These are phyloP conservation scores for Poeciliopsis occidentalis DNA, from an alignment of 2,113 vertebrate species.

Conservation along the genomic window DNA sequence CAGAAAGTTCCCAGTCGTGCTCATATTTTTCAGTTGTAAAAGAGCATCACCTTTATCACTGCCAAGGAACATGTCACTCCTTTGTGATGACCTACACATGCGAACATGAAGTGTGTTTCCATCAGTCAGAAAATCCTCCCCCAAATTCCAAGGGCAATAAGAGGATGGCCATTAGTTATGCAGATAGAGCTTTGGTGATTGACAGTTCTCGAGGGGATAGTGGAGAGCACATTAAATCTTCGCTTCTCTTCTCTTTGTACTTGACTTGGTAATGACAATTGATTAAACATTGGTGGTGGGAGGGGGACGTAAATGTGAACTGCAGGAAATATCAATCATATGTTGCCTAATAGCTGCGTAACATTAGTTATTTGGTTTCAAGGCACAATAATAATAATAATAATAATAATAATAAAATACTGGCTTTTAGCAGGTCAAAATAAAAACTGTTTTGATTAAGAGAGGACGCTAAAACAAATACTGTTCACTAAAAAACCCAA, in stretches of 20 bases:
- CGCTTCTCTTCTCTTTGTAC: constrained; percentile 28
- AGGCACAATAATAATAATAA: background rate
- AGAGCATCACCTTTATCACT: constrained; percentile 35
- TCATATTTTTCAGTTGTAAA: constrained; percentile 31
- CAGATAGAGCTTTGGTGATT: constrained; percentile 54
- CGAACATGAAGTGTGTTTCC: constrained; percentile 49
- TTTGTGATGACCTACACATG: constrained; percentile 47
- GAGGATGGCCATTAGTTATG: constrained; percentile 51
- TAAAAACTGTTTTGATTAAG: constrained; percentile 45
- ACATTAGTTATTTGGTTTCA: constrained; percentile 35
- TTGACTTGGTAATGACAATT: constrained; percentile 65
- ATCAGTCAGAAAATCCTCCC: constrained; percentile 52
- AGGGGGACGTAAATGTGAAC: constrained; percentile 33
- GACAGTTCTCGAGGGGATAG: constrained; percentile 57
- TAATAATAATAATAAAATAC: constrained; percentile 40
- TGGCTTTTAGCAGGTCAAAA: constrained; percentile 34
- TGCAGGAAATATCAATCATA: constrained; percentile 61
- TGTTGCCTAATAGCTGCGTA: constrained; percentile 28
- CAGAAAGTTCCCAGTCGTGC: constrained; percentile 12
- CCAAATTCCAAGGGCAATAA: constrained; percentile 58
- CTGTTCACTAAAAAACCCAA: constrained; percentile 31
- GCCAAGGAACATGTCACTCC: constrained; percentile 48
- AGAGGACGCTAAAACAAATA: constrained; percentile 25
- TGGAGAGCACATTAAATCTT: constrained; percentile 44
- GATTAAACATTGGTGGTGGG: constrained; percentile 62